Percentiles rank a stretch among this genome's conserved stretches.
Conservation (phyloP, 1,140 invertebrate genomes). For the Ips typographus region DNA sequence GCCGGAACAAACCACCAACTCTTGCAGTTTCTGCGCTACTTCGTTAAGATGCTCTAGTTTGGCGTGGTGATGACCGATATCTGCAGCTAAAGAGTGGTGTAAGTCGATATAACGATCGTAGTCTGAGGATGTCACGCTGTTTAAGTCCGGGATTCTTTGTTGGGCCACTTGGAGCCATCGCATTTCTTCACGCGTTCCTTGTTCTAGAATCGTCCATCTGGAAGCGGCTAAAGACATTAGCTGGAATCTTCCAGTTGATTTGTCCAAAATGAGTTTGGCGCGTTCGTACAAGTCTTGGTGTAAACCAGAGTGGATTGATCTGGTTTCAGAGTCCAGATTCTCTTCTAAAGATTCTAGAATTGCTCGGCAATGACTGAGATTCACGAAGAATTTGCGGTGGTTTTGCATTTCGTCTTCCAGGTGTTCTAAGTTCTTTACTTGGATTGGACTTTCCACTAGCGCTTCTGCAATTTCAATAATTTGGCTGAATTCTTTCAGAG, state of each 20-base stretch:
- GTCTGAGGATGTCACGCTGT: constrained; percentile 74
- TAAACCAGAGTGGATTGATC: constrained; percentile 69
- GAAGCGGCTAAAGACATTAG: constrained; percentile 80
- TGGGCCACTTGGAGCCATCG: constrained; percentile 79
- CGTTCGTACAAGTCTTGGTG: constrained; percentile 74
- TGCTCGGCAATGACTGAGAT: constrained; percentile 79
- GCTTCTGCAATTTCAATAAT: constrained; percentile 81
- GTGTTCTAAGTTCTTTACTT: constrained; percentile 71
- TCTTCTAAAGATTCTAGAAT: constrained; percentile 82
- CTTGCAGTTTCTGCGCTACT: constrained; percentile 72
- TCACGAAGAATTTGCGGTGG: constrained; percentile 84
- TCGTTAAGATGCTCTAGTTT: constrained; percentile 70
- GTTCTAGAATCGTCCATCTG: constrained; percentile 76
- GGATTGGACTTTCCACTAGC: constrained; percentile 71
- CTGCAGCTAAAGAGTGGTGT: constrained; percentile 74
- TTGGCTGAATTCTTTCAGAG: constrained; percentile 79
- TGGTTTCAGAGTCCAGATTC: constrained; percentile 77
- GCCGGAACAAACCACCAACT: constrained; percentile 70
- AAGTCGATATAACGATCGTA: constrained; percentile 82
- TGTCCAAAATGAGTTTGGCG: constrained; percentile 73
- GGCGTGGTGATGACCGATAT: constrained; percentile 75
- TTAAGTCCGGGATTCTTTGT: constrained; percentile 76
- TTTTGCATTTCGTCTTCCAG: constrained; percentile 86
- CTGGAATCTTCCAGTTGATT: constrained; percentile 74
- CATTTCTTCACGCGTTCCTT: constrained; percentile 77